These are phyloP conservation scores for Apamea crenata DNA, from an alignment of 2,888 invertebrate genomes.

Conservation along the genomic window DNA sequence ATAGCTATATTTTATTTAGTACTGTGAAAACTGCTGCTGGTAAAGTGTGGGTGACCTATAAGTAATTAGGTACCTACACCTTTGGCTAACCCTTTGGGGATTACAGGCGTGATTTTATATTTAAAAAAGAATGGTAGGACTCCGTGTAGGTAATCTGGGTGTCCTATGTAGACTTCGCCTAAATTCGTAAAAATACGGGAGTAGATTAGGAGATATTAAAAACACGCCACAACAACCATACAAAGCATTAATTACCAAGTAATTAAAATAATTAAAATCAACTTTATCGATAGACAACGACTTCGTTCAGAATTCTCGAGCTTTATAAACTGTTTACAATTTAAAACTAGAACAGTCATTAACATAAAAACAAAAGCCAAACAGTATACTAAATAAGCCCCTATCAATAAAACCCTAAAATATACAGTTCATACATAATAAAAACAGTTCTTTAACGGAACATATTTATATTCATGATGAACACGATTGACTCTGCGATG, in stretches of 20 bases:
- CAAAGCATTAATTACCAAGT: not conserved
- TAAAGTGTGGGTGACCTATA: not conserved
- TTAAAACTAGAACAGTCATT: constrained; percentile 13
- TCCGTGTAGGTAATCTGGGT: not conserved
- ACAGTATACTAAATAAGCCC: not conserved
- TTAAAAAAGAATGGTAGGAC: not conserved
- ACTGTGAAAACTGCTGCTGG: not conserved
- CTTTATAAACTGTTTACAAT: not conserved
- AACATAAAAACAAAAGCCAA: constrained; percentile 14
- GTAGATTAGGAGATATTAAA: not conserved
- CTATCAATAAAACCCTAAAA: constrained; percentile 14
- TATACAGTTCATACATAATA: constrained; percentile 25
- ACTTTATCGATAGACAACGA: not conserved
- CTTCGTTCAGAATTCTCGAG: not conserved
- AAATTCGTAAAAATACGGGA: no score
- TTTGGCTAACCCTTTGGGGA: not conserved
- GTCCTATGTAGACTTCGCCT: no score
- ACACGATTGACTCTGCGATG: constrained; percentile 61
- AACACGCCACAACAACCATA: not conserved
- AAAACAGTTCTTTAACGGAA: constrained; percentile 40
- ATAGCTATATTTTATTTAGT: no score
- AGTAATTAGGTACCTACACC: not conserved
- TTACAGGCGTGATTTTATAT: not conserved
- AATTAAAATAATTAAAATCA: constrained; percentile 4
- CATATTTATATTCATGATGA: constrained; percentile 65